A percentile compares a stretch with the other conserved stretches of the same genome.
These are phyloP conservation scores for Pseudomyrmex sp. DNA, from an alignment of 1,140 invertebrate genomes.

Conservation along the genomic window DNA sequence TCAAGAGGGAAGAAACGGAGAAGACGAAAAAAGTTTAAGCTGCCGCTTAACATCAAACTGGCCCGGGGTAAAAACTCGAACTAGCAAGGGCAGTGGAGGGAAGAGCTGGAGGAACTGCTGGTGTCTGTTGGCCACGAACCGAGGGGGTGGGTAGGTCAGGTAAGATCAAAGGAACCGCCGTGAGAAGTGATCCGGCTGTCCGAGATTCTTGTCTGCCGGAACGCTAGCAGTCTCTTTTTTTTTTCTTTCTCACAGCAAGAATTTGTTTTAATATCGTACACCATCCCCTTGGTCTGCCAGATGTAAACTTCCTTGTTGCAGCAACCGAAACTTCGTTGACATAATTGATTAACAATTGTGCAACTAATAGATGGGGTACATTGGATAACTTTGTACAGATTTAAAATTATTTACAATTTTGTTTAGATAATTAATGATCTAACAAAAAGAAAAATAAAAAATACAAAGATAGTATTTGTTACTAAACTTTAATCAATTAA, in stretches of 20 bases:
- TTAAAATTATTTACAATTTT: no score
- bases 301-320: neutral
- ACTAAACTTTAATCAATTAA: neutral
- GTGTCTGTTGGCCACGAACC: conserved; percentile 62
- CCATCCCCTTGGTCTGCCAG: conserved; percentile 17
- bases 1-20: conserved; percentile 4
- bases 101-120: conserved; percentile 53
- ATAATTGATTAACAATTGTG: conserved; percentile 26
- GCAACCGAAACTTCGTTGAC: conserved; percentile 18
- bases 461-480: neutral
- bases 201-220: conserved; percentile 74
- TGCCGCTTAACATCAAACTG: conserved; percentile 32
- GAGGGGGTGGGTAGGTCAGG: conserved; percentile 68
- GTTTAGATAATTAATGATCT: neutral
- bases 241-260: conserved; percentile 40
- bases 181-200: conserved; percentile 74
- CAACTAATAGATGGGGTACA: neutral
- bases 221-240: conserved; percentile 41
- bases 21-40: conserved; percentile 13
- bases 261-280: conserved; percentile 69
- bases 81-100: conserved; percentile 52
- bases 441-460: neutral
- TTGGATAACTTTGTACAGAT: no score
- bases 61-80: conserved; percentile 66
- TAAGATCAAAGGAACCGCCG: conserved; percentile 73